Percentiles rank a stretch among this genome's conserved stretches.
These are phyloP conservation scores for Prunella strophiata DNA, from an alignment of 2,797 vertebrate genomes.

Conservation along the genomic window DNA sequence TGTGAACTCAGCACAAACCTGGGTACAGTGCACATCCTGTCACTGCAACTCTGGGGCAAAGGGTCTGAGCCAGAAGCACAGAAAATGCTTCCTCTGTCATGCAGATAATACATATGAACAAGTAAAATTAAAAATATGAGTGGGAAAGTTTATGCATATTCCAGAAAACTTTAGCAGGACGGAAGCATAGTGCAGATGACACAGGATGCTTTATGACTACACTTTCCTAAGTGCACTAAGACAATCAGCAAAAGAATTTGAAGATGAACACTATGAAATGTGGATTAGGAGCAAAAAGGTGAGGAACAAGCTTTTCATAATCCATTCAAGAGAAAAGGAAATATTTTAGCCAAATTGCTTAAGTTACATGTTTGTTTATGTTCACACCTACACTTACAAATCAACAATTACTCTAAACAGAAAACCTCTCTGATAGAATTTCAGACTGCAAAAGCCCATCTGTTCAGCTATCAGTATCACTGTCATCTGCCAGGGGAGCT, in stretches of 20 bases:
- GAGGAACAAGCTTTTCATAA: neutral
- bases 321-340: neutral
- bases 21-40: rapidly evolving
- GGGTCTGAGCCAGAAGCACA: neutral
- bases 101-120: neutral
- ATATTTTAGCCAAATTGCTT: neutral
- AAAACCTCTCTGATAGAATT: conserved; percentile 25
- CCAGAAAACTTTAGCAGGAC: neutral
- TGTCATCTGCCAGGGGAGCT: conserved; percentile 44
- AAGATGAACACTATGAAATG: neutral
- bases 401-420: conserved; percentile 56
- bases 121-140: neutral
- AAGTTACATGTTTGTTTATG: conserved; percentile 50
- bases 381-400: conserved; percentile 59
- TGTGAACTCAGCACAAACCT: neutral
- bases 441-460: conserved; percentile 50
- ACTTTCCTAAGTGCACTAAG: neutral
- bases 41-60: neutral
- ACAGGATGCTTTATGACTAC: neutral
- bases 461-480: conserved; percentile 49
- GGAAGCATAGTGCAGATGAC: neutral
- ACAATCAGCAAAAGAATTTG: neutral
- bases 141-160: neutral
- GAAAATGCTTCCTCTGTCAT: neutral
- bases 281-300: neutral